A percentile compares a stretch with the other conserved stretches of the same genome.
Conservation (phyloP, 2,113 vertebrate genomes). For the Ptyas mucosa region DNA sequence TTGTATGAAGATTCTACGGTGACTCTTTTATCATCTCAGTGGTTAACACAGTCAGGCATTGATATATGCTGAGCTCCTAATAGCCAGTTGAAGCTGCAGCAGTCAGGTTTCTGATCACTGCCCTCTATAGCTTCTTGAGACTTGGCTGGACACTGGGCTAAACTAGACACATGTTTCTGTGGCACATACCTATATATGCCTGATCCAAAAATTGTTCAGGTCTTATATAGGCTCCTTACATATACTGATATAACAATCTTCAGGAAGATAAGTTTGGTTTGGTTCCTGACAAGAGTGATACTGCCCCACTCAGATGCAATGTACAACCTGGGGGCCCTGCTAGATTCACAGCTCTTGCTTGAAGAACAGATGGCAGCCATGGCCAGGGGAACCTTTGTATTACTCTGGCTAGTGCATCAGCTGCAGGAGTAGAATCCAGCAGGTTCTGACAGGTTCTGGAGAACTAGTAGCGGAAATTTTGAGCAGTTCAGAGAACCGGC, state of each 20-base stretch:
- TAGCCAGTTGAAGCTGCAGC: not conserved
- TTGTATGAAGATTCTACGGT: not conserved
- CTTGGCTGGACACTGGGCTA: not conserved
- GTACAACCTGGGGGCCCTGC: not conserved
- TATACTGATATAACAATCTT: not conserved
- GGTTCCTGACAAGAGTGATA: not conserved
- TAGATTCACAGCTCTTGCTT: not conserved
- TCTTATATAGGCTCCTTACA: not conserved
- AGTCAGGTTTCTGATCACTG: not conserved
- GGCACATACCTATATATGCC: not conserved
- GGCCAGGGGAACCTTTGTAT: not conserved
- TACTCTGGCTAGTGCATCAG: not conserved
- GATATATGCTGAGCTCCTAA: not conserved
- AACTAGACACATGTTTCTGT: not conserved
- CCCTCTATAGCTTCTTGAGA: not conserved
- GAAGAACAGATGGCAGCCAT: not conserved
- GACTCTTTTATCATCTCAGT: not conserved
- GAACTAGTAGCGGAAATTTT: too few relatives aligned
- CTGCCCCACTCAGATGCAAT: not conserved
- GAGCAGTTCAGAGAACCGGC: too few relatives aligned
- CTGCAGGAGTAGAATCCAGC: too few relatives aligned
- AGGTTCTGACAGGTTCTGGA: too few relatives aligned
- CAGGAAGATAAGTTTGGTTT: not conserved
- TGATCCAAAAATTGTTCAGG: not conserved
- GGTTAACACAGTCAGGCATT: not conserved